These are phyloP conservation scores for Girardinichthys multiradiatus DNA, from an alignment of 2,113 vertebrate species.

Conservation along the genomic window DNA sequence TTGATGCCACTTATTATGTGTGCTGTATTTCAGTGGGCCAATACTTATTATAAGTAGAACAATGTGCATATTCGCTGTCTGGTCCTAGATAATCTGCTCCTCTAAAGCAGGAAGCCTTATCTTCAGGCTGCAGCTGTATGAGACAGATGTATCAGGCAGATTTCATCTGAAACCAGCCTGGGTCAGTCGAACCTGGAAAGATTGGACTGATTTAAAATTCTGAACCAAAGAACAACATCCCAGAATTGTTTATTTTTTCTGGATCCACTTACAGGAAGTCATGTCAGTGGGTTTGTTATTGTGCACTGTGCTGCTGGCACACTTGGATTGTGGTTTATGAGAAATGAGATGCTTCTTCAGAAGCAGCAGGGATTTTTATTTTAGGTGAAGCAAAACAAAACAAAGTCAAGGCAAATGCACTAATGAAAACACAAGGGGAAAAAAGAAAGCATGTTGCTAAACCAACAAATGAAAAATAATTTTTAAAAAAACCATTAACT, in stretches of 20 bases:
- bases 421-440: too few species aligned
- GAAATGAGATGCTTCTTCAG: too few species aligned
- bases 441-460: too few species aligned
- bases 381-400: too few species aligned
- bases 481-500: too few species aligned
- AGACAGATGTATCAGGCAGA: background rate
- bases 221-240: background rate
- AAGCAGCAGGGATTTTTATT: too few species aligned
- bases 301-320: too few species aligned
- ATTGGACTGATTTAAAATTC: background rate
- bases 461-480: too few species aligned
- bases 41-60: constrained; percentile 8
- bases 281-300: background rate
- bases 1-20: background rate
- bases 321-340: too few species aligned
- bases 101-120: background rate
- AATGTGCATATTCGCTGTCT: constrained; percentile 11
- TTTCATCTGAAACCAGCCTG: background rate
- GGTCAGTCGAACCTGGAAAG: background rate
- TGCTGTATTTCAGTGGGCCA: background rate
- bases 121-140: too few species aligned
- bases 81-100: constrained; percentile 6
- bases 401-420: too few species aligned
- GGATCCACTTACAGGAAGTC: constrained; percentile 3
- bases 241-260: constrained; percentile 5